phyloP scores from a whole-genome alignment of 2,113 vertebrate species.

The Steatornis caripensis region DNA sequence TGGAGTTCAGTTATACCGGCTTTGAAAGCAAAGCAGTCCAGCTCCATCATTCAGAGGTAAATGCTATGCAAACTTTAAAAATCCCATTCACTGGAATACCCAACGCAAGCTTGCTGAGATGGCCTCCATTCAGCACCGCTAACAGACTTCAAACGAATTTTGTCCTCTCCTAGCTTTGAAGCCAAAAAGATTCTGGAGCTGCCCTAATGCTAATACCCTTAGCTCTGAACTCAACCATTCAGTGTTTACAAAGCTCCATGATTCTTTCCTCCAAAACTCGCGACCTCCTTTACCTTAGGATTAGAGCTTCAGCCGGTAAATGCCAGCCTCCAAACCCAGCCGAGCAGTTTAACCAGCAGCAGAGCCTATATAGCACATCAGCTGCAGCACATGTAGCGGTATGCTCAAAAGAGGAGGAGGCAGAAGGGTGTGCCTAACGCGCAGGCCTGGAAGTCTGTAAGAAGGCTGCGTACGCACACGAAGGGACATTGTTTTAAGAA shows the following conservation, averaged over 20 bases:
- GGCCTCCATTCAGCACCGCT: background rate
- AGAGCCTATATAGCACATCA: fast-evolving
- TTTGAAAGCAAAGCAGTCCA: background rate
- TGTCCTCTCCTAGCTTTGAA: background rate
- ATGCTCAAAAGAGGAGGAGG: background rate
- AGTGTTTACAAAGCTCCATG: background rate
- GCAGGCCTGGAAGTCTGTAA: background rate
- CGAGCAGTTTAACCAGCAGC: background rate
- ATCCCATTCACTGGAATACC: background rate
- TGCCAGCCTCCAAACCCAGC: background rate
- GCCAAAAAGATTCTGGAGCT: background rate
- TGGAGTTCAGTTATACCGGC: background rate
- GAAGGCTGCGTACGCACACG: background rate
- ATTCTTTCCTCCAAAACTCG: background rate
- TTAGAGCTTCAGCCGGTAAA: background rate
- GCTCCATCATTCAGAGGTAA: background rate
- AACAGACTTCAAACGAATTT: background rate
- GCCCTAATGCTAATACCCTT: background rate
- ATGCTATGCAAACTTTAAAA: background rate
- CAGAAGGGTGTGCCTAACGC: background rate
- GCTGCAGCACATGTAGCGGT: background rate
- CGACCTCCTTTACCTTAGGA: background rate
- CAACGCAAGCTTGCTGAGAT: background rate
- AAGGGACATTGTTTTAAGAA: background rate
- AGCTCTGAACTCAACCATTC: background rate